phyloP scores from a whole-genome alignment of 2,797 vertebrate species.

The Lagorchestes hirsutus region DNA sequence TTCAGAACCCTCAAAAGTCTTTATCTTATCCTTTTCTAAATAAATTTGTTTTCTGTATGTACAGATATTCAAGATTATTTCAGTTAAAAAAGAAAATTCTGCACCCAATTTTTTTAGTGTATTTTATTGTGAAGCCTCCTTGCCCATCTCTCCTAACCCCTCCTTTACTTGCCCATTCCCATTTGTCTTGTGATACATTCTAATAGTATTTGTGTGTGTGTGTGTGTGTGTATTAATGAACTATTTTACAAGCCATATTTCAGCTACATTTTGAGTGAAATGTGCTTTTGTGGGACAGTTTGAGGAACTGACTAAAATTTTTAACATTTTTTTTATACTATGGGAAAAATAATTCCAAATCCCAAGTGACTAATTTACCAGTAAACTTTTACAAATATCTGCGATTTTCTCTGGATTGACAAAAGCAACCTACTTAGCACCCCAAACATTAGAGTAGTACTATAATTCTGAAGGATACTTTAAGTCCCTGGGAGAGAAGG shows the following conservation, averaged over 20 bases:
- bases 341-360: not conserved
- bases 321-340: not conserved
- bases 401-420: not conserved
- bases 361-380: not conserved
- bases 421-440: not conserved
- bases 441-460: not conserved
- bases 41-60: not conserved
- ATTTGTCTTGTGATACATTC: not conserved
- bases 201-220: not conserved
- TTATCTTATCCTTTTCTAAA: not conserved
- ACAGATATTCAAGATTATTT: not conserved
- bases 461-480: not conserved
- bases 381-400: not conserved
- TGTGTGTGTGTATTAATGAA: not conserved
- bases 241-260: not conserved
- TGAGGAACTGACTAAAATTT: not conserved
- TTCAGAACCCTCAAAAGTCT: not conserved
- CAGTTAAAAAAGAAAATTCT: not conserved
- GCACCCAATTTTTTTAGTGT: not conserved
- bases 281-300: not conserved
- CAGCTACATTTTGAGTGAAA: not conserved
- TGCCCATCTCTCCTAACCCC: not conserved
- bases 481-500: not conserved
- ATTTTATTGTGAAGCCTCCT: not conserved
- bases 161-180: not conserved